Percentiles rank a stretch among this genome's conserved stretches.
phyloP scores from a whole-genome alignment of 2,888 invertebrate genomes.

The Hydrotaea diabolus region DNA sequence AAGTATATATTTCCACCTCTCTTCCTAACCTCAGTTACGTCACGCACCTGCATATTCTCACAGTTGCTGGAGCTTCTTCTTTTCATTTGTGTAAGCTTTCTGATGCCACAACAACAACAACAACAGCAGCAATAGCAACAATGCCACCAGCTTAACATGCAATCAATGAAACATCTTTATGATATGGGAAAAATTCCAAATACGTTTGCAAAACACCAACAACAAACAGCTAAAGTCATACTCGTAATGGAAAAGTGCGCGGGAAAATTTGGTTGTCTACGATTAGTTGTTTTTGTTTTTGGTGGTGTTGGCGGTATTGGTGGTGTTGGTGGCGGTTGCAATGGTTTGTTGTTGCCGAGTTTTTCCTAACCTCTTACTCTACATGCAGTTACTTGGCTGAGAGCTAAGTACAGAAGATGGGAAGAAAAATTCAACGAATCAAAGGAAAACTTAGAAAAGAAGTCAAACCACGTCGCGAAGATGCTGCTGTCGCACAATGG shows the following conservation, averaged over 20 bases:
- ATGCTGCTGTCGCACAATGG: too few relatives aligned
- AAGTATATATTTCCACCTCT: too few relatives aligned
- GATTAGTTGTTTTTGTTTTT: conserved; percentile 10
- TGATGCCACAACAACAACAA: conserved; percentile 21
- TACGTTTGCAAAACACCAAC: conserved; percentile 52
- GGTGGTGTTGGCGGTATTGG: not conserved
- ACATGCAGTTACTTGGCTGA: conserved; percentile 5
- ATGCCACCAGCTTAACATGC: conserved; percentile 67
- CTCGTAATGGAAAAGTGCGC: conserved; percentile 71
- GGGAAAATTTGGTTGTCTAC: conserved; percentile 73
- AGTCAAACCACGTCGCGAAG: conserved; percentile 53
- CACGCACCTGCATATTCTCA: conserved; percentile 1
- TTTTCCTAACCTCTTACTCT: conserved; percentile 45
- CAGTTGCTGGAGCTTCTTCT: conserved; percentile 37
- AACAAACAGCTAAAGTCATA: conserved; percentile 32
- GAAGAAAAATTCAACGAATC: conserved; percentile 16
- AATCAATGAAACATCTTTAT: conserved; percentile 75
- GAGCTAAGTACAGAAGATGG: conserved; percentile 26
- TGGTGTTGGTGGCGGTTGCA: not conserved
- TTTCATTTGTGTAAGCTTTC: conserved; percentile 34
- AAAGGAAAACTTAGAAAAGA: conserved; percentile 52
- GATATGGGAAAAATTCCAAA: conserved; percentile 78
- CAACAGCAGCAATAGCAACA: conserved; percentile 16
- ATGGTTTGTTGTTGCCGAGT: not conserved
- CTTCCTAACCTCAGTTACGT: too few relatives aligned